phyloP scores from a whole-genome alignment of 1,140 invertebrate species.

The Drosophila rhopaloa region DNA sequence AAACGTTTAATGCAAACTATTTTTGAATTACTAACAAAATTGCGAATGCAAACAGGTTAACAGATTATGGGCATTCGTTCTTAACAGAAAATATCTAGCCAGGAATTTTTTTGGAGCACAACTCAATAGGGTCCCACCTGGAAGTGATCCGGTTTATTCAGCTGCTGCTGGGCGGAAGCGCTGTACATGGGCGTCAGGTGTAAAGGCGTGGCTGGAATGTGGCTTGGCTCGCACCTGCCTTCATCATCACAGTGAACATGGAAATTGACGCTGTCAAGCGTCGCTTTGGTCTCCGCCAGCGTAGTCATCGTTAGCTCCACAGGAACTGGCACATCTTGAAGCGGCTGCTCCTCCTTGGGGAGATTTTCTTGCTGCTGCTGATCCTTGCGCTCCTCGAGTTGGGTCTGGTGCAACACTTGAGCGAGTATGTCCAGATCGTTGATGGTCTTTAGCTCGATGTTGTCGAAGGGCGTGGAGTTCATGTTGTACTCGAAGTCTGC shows the following conservation, averaged over 20 bases:
- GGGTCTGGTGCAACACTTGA: conserved; percentile 87
- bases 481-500: conserved; percentile 93
- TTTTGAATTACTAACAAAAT: not conserved
- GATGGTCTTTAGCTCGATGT: conserved; percentile 94
- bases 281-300: conserved; percentile 74
- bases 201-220: conserved; percentile 61
- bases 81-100: not conserved
- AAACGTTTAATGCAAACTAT: no score
- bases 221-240: conserved; percentile 15
- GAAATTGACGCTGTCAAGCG: conserved; percentile 73
- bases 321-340: conserved; percentile 19
- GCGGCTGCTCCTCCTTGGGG: conserved; percentile 14
- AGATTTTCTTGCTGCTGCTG: conserved; percentile 8
- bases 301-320: conserved; percentile 61
- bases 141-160: conserved; percentile 37
- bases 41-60: not conserved
- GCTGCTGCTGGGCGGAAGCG: conserved; percentile 39
- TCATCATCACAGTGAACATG: conserved; percentile 72
- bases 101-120: no score
- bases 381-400: conserved; percentile 49
- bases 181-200: conserved; percentile 33
- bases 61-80: not conserved
- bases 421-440: conserved; percentile 95
- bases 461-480: conserved; percentile 95
- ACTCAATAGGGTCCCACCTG: conserved; percentile 40